phyloP scores from a whole-genome alignment of 2,888 invertebrate genomes.

The Dasypogon diadema region DNA sequence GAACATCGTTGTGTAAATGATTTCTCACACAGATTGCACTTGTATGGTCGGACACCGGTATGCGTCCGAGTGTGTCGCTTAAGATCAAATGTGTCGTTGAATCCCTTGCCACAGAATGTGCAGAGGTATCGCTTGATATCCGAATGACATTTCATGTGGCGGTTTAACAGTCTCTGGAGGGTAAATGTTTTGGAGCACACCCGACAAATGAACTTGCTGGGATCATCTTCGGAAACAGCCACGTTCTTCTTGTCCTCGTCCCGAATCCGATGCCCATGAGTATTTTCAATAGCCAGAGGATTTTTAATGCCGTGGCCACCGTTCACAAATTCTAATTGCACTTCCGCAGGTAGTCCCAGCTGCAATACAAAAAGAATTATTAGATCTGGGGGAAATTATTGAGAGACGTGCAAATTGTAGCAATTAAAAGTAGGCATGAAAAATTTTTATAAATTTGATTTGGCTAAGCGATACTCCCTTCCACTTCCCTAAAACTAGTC shows the following conservation, averaged over 20 bases:
- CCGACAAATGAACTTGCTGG: constrained; percentile 87
- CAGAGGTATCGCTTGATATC: constrained; percentile 98
- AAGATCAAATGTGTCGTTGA: constrained; percentile 99
- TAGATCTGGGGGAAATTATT: neutral
- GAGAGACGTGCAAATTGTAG: neutral
- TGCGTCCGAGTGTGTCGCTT: constrained; percentile 99
- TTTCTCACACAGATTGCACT: constrained; percentile 97
- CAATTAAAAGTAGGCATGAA: constrained; percentile 59
- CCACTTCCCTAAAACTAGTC: constrained; percentile 59
- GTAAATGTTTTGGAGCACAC: constrained; percentile 95
- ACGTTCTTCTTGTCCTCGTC: constrained; percentile 74
- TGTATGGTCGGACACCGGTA: constrained; percentile 98
- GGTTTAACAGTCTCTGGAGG: constrained; percentile 93
- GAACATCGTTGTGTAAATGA: constrained; percentile 99
- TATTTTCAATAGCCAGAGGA: constrained; percentile 83
- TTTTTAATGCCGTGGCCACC: constrained; percentile 98
- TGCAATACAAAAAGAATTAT: constrained; percentile 65
- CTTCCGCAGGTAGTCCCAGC: constrained; percentile 89
- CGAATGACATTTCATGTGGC: constrained; percentile 99
- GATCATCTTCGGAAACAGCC: constrained; percentile 73
- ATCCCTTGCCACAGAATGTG: constrained; percentile 99
- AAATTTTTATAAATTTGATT: constrained; percentile 66
- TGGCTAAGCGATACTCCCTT: constrained; percentile 59
- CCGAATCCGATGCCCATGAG: constrained; percentile 73
- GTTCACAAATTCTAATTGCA: constrained; percentile 94